Conservation (phyloP, 2,888 invertebrate genomes). For the Ichneumoninae sp. region DNA sequence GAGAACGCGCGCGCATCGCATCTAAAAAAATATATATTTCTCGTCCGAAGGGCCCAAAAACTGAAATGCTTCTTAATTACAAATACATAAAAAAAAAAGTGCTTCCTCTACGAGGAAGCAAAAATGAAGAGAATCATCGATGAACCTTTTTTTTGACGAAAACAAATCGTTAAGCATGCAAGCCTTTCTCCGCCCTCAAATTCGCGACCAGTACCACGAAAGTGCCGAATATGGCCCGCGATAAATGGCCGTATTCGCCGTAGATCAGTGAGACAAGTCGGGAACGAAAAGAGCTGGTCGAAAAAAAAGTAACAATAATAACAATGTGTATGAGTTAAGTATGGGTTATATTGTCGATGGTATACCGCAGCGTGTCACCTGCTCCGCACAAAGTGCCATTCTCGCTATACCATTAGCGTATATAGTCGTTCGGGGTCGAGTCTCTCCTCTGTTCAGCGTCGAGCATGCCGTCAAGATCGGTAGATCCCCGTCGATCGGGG, state of each 20-base stretch:
- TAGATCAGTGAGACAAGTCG: too few species aligned
- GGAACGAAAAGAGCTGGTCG: neutral
- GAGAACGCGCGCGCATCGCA: neutral
- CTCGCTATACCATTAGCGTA: conserved; percentile 47
- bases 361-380: conserved; percentile 35
- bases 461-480: conserved; percentile 26
- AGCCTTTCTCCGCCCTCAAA: too few species aligned
- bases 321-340: conserved; percentile 21
- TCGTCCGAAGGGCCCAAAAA: neutral
- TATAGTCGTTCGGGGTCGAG: conserved; percentile 7
- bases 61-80: neutral
- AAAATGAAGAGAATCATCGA: too few species aligned
- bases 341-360: conserved; percentile 41
- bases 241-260: too few species aligned
- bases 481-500: conserved; percentile 44
- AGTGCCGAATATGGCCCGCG: too few species aligned
- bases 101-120: too few species aligned
- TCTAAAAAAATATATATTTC: neutral
- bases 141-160: too few species aligned
- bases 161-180: too few species aligned
- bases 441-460: conserved; percentile 14
- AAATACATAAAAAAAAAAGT: neutral
- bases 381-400: conserved; percentile 33
- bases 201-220: too few species aligned
- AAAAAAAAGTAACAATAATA: conserved; percentile 19